These are phyloP conservation scores for Luidia sarsii DNA, from an alignment of 53 echinoderm and acorn worm species.

Conservation along the genomic window DNA sequence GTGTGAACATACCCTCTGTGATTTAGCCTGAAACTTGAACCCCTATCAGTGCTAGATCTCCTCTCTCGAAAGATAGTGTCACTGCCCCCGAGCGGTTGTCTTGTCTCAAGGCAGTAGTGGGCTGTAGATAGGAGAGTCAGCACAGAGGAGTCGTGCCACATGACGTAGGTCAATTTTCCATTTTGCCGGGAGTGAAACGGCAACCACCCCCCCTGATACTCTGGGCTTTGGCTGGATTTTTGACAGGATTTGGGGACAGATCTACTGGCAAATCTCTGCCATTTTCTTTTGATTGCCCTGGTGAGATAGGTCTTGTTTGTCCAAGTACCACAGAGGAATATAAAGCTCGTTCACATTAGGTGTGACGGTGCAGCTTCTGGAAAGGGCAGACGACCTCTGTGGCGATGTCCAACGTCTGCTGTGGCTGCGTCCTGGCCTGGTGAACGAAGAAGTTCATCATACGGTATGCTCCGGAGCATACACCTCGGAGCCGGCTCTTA, in stretches of 20 bases:
- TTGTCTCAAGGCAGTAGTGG: not conserved
- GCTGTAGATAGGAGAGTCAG: not conserved
- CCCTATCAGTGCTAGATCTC: too few species aligned
- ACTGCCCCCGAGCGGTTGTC: too few species aligned
- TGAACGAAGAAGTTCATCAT: not conserved
- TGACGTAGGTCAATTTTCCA: not conserved
- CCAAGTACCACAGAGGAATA: not conserved
- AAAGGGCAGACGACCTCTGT: constrained; percentile 9
- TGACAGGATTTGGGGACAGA: too few species aligned
- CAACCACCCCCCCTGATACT: too few species aligned
- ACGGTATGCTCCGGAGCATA: not conserved
- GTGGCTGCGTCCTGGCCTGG: not conserved
- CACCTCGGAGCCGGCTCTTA: too few species aligned
- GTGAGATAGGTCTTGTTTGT: not conserved
- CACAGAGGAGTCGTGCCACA: not conserved
- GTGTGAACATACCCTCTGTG: too few species aligned
- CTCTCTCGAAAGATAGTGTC: too few species aligned
- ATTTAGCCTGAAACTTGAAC: too few species aligned
- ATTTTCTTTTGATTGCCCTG: not conserved
- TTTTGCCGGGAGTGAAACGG: not conserved
- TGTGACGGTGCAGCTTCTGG: not conserved
- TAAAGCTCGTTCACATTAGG: not conserved
- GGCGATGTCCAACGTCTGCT: not conserved
- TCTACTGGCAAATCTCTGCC: not conserved
- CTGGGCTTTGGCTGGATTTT: too few species aligned